Base-by-base conservation (phyloP, 2,797 vertebrate species). In the Ficedula albicollis region DNA sequence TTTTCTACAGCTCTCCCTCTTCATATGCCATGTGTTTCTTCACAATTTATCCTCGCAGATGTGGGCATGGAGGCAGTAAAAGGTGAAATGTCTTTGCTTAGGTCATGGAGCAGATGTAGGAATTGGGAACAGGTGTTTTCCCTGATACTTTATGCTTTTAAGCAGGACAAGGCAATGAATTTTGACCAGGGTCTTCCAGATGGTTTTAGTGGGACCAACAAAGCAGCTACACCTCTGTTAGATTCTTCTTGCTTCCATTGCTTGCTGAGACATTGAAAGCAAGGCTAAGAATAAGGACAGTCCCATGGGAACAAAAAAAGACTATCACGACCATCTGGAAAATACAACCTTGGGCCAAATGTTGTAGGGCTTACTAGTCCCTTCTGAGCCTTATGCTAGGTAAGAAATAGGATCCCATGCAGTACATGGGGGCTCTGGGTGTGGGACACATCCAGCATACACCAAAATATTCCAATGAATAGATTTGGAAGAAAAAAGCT, bases 341-440 rank as follows among this genome's bases (percentile, higher is more conserved):
- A 93, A 63, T 6, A 30, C 1, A 85, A 19, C 18, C 15, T 60
- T 38, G 52, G 22, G 16, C 48, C 38, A 74, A 56, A 15, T 6
- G 1, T 62, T 60, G 13, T 15, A 15, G 49, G 27, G 43, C 12
- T 89, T 72, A 10, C 11, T 1, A 1, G 7, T 62, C 41, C 39
- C 7, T 36, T n/a, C 52, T 41, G 12, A 75, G n/a, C 27, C 12
- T 63, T 1, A 0, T 58, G n/a, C 30, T 11, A 22, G n/a, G 9
- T 32, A 66, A 43, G 23, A 72, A 9, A 8, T 5, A n/a, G 39
- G 15, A 27, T 52, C 11, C 29, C 26, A 51, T 0, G 0, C 0
- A 2, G 38, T 9, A 36, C 17, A 1, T 1, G 1, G 26, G 25
- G 32, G 5, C 15, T 84, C 29, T 56, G 77, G 32, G 46, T 10